A percentile compares a stretch with the other conserved stretches of the same genome.
phyloP scores from a whole-genome alignment of 2,797 vertebrate genomes.

The Spea hammondii region DNA sequence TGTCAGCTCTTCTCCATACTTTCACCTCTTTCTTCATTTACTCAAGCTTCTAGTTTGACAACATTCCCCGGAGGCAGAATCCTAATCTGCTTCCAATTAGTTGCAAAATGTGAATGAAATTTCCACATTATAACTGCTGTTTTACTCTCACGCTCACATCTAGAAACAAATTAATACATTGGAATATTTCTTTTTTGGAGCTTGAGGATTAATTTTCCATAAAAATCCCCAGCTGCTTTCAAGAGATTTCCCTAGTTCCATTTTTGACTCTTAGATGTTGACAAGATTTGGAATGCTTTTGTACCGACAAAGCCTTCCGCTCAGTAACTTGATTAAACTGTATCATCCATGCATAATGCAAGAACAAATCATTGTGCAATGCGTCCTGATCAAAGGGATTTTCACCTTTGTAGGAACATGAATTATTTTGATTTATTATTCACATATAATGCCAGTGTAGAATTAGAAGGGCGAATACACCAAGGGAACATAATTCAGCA shows the following conservation, averaged over 20 bases:
- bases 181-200: slow-evolving; percentile 71
- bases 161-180: slow-evolving; percentile 74
- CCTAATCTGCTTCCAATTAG: slow-evolving; percentile 85
- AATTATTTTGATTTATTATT: slow-evolving; percentile 33
- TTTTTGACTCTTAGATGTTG: slow-evolving; percentile 38
- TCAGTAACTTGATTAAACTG: slow-evolving; percentile 48
- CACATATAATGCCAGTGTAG: not conserved
- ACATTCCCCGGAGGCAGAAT: slow-evolving; percentile 77
- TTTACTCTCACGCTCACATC: slow-evolving; percentile 74
- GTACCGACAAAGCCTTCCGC: slow-evolving; percentile 37
- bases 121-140: slow-evolving; percentile 76
- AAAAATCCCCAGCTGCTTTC: slow-evolving; percentile 60
- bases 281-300: slow-evolving; percentile 44
- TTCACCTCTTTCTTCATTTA: slow-evolving; percentile 79
- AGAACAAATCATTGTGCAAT: slow-evolving; percentile 27
- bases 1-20: slow-evolving; percentile 75
- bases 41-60: slow-evolving; percentile 78
- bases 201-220: slow-evolving; percentile 60
- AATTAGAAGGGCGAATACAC: not conserved
- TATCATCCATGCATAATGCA: slow-evolving; percentile 50
- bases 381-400: slow-evolving; percentile 26
- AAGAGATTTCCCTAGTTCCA: slow-evolving; percentile 54
- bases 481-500: slow-evolving; percentile 10
- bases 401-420: slow-evolving; percentile 3
- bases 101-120: slow-evolving; percentile 81